Evolutionary conservation across 37 sponge, comb jelly and placozoan species (phyloP).

Genomic region (Halichondria panicea): DNA sequence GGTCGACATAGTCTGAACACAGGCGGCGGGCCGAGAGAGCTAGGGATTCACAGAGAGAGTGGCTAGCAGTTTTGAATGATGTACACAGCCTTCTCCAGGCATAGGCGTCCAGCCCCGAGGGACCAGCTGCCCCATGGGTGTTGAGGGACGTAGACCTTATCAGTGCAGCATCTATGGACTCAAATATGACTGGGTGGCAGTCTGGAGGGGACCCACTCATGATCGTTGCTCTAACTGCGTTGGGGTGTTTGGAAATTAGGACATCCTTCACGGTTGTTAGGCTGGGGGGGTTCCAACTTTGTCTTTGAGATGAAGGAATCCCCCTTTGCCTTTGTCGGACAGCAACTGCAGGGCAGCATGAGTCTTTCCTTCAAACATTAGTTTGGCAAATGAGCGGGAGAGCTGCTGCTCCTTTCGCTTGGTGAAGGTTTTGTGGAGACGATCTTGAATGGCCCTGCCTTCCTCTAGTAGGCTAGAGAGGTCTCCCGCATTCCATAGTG

Average conservation of each 20-base stretch:
- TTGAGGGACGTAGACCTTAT: constrained; percentile 25
- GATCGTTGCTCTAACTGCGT: too few species aligned
- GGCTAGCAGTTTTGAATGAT: constrained; percentile 42
- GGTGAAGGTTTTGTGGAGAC: not conserved
- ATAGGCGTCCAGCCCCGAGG: constrained; percentile 51
- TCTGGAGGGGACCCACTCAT: too few species aligned
- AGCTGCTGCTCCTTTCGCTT: not conserved
- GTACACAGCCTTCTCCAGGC: constrained; percentile 32
- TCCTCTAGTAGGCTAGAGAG: not conserved
- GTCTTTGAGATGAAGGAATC: too few species aligned
- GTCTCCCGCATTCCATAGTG: not conserved
- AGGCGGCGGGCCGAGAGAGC: constrained; percentile 30
- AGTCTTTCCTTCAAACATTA: too few species aligned
- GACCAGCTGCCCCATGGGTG: constrained; percentile 43
- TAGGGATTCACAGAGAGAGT: constrained; percentile 28
- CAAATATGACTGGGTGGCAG: constrained; percentile 41
- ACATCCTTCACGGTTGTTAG: too few species aligned
- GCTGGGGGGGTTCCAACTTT: too few species aligned
- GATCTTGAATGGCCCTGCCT: constrained; percentile 3
- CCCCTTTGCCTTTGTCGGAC: too few species aligned
- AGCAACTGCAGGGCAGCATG: too few species aligned
- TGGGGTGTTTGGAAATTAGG: too few species aligned
- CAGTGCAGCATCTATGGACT: constrained; percentile 4
- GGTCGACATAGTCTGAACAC: constrained; percentile 40
- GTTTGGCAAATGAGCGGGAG: not conserved